Evolutionary conservation across 2,113 vertebrate species (phyloP), one percentile per base, ranked within the genome.

Genomic region (Helogale parvula): DNA sequence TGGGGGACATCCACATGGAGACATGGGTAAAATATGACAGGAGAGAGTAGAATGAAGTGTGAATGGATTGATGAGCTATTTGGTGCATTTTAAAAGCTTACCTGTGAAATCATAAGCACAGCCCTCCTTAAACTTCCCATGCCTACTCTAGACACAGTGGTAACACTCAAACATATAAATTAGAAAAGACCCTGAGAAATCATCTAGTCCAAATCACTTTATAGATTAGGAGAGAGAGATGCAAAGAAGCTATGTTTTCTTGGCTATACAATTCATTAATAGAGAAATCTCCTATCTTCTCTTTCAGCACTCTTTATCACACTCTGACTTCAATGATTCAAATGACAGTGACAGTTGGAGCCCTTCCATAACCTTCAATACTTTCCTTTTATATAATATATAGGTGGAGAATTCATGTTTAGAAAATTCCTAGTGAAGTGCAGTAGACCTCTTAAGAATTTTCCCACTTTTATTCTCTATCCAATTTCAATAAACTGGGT

Each of bases 61-160:
- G 38, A 54, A 29, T 84, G 29, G 3, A 88, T 65, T 19, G 45
- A 82, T n/a, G 12, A 90, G 25, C 35, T 81, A 23, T 41, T 85
- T 88, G 47, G 68, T 84, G 7, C 10, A 88, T 81, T 85, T 88
- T 85, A 94, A 94, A 88, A 52, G 38, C 57, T 94, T 96, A 65
- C 5, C 31, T 35, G 3, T 90, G 66, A 88, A 17, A 88, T 77
- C 52, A 60, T 23, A 83, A 84, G 35, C 31, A 57, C 1, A 77
- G 50, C 25, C 7, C 63, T 88, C 5, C 69, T 76, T 71, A 88
- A 85, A 50, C 23, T 72, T 68, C 14, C 77, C 31, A 29, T 10
- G 68, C 4, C 45, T 41, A 29, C 2, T 6, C 60, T 90, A 29
- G 68, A 93, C 71, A 65, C 50, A 54, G 19, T 83, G 54, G 65